A percentile compares a stretch with the other conserved stretches of the same genome.
phyloP scores from a whole-genome alignment of 2,888 invertebrate species.

The Asteroscopus sphinx region DNA sequence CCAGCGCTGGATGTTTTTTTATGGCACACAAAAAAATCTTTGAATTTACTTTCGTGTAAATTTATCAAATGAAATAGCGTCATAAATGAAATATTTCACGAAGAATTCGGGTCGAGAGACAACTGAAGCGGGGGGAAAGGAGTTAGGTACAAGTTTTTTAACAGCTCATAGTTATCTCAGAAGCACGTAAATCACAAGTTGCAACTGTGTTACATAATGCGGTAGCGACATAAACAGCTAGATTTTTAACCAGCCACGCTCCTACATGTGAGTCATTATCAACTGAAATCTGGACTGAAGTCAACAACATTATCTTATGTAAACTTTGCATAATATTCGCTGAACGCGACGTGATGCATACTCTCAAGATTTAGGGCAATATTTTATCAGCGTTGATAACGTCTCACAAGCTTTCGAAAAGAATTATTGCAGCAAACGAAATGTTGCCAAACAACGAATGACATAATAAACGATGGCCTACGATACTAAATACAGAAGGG shows the following conservation, averaged over 20 bases:
- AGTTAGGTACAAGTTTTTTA: slow-evolving; percentile 61
- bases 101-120: slow-evolving; percentile 61
- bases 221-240: slow-evolving; percentile 58
- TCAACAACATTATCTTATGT: slow-evolving; percentile 58
- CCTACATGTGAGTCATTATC: slow-evolving; percentile 59
- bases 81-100: slow-evolving; percentile 61
- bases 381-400: slow-evolving; percentile 50
- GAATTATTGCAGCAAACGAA: slow-evolving; percentile 31
- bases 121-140: slow-evolving; percentile 44
- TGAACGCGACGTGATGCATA: slow-evolving; percentile 48
- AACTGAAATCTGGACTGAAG: slow-evolving; percentile 56
- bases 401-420: slow-evolving; percentile 33
- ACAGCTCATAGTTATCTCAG: slow-evolving; percentile 61
- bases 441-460: slow-evolving; percentile 64
- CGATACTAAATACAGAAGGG: slow-evolving; percentile 70
- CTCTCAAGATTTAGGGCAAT: slow-evolving; percentile 53
- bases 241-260: slow-evolving; percentile 60
- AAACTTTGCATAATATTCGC: slow-evolving; percentile 62
- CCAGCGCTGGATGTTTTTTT: slow-evolving; percentile 61
- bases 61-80: slow-evolving; percentile 65
- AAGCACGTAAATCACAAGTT: slow-evolving; percentile 66
- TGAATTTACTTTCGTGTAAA: slow-evolving; percentile 65
- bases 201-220: slow-evolving; percentile 67
- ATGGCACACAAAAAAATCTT: slow-evolving; percentile 64
- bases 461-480: slow-evolving; percentile 63